Conservation (phyloP, 2,113 vertebrate genomes). For the Castor canadensis region DNA sequence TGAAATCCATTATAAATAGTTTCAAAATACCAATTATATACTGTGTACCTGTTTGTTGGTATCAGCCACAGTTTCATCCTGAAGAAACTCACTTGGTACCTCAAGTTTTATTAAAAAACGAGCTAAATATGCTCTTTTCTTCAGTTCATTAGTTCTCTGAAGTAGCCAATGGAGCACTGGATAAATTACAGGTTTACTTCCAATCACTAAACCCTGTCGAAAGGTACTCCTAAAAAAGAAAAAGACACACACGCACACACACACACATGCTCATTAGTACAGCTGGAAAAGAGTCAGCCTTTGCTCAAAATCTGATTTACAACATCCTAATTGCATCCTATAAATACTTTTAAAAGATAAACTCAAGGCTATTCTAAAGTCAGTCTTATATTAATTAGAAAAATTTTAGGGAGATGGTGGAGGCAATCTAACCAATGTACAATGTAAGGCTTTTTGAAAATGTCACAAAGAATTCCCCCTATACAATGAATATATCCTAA, state of each 20-base stretch:
- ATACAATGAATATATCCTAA: too few species aligned
- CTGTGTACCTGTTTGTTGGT: slow-evolving; percentile 92
- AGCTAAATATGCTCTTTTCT: slow-evolving; percentile 96
- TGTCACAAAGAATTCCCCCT: too few species aligned
- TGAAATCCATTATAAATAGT: not conserved
- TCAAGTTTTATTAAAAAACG: slow-evolving; percentile 95
- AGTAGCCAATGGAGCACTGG: slow-evolving; percentile 96
- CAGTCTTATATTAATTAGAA: not conserved
- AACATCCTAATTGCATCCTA: not conserved
- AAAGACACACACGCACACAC: not conserved
- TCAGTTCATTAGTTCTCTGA: slow-evolving; percentile 92
- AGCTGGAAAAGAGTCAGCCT: not conserved
- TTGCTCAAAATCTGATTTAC: not conserved
- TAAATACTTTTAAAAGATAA: slow-evolving; percentile 14
- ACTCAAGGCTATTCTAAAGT: slow-evolving; percentile 1
- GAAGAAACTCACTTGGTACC: slow-evolving; percentile 94
- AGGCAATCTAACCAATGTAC: too few species aligned
- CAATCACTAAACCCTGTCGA: slow-evolving; percentile 94
- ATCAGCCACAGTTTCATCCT: slow-evolving; percentile 93
- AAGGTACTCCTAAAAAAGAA: slow-evolving; percentile 89
- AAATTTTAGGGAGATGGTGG: too few species aligned
- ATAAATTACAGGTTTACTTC: slow-evolving; percentile 95
- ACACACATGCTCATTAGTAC: not conserved
- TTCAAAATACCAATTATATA: not conserved
- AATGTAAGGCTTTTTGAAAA: too few species aligned